These are phyloP conservation scores for Rugalucina vietnamica DNA, from an alignment of 2,888 invertebrate species.

Conservation along the genomic window DNA sequence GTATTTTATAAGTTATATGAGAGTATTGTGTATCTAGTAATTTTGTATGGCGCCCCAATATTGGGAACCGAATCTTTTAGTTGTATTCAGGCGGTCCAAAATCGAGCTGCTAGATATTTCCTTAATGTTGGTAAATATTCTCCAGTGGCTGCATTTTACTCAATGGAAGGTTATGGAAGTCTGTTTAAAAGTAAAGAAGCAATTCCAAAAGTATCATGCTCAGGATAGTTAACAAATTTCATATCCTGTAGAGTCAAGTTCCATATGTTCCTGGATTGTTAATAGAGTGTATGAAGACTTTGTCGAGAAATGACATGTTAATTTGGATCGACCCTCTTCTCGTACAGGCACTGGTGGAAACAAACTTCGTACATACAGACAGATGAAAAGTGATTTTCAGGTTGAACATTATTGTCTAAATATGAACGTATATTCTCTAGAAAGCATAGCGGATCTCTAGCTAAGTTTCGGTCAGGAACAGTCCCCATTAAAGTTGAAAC, in stretches of 20 bases:
- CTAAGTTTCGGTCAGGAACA: not conserved
- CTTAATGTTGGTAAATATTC: constrained; percentile 2
- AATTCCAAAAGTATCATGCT: not conserved
- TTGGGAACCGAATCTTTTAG: constrained; percentile 24
- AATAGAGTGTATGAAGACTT: not conserved
- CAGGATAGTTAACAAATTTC: not conserved
- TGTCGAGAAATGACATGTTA: not conserved
- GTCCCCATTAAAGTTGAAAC: constrained; percentile 19
- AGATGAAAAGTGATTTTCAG: not conserved
- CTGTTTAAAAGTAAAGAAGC: not conserved
- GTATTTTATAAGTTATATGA: constrained; percentile 28
- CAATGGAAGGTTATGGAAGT: not conserved
- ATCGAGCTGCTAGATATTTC: constrained; percentile 28
- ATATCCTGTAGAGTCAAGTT: not conserved
- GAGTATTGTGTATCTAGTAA: constrained; percentile 18
- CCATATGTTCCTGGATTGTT: not conserved
- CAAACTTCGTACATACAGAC: constrained; percentile 1
- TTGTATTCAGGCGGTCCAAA: constrained; percentile 28
- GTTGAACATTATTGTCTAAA: not conserved
- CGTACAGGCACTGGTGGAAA: constrained; percentile 8
- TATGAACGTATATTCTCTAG: not conserved
- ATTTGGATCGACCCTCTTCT: not conserved
- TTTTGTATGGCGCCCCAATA: constrained; percentile 23
- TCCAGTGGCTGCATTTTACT: not conserved
- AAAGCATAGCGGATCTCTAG: not conserved